Evolutionary conservation across 2,797 vertebrate species (phyloP).

Genomic region (Numenius phaeopus): DNA sequence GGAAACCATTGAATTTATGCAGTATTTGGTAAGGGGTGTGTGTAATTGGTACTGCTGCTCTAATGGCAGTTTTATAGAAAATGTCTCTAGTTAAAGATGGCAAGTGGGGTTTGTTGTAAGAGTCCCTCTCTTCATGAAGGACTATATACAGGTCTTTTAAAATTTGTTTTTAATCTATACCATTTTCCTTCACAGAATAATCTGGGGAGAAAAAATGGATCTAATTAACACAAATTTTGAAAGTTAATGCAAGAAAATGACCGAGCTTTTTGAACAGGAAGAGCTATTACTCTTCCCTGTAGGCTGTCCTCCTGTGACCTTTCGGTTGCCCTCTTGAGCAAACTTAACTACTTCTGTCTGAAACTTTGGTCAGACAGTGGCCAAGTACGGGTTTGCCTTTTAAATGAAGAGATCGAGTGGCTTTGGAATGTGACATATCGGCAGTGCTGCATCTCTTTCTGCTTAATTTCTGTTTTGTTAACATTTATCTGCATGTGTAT

Average conservation of each 20-base stretch:
- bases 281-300: not conserved
- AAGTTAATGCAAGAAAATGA: not conserved
- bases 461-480: slow-evolving; percentile 36
- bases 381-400: not conserved
- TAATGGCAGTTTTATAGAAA: not conserved
- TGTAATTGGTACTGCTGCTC: not conserved
- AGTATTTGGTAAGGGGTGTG: not conserved
- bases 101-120: not conserved
- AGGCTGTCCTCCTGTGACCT: slow-evolving; percentile 38
- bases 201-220: not conserved
- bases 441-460: not conserved
- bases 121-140: not conserved
- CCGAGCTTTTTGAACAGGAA: not conserved
- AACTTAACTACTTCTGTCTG: not conserved
- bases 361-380: not conserved
- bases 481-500: slow-evolving; percentile 10
- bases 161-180: not conserved
- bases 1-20: not conserved
- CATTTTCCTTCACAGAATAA: not conserved
- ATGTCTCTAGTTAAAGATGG: not conserved
- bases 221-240: not conserved
- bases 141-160: not conserved
- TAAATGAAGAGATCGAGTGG: not conserved
- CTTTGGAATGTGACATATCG: not conserved
- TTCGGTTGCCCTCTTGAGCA: not conserved